These are phyloP conservation scores for Hemibagrus wyckioides DNA, from an alignment of 2,113 vertebrate species.

Conservation along the genomic window DNA sequence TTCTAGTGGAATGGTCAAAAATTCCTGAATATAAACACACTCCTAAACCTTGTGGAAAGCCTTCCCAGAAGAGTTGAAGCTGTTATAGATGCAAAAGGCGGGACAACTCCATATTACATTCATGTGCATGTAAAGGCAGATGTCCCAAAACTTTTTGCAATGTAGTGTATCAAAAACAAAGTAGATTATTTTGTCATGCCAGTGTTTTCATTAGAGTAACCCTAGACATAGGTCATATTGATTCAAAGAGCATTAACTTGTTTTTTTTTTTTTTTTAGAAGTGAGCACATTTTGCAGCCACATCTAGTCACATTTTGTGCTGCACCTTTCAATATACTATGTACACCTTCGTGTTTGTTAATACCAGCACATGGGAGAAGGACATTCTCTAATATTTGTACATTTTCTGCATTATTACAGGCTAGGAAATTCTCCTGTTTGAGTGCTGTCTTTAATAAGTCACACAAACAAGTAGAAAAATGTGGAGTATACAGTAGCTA, in stretches of 20 bases:
- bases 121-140: too few relatives aligned
- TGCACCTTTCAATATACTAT: not conserved
- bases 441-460: not conserved
- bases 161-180: too few relatives aligned
- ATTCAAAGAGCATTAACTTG: not conserved
- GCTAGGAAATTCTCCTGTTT: slow-evolving; percentile 25
- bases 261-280: not conserved
- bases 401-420: slow-evolving; percentile 37
- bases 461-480: not conserved
- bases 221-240: not conserved
- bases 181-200: not conserved
- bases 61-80: too few relatives aligned
- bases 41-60: too few relatives aligned
- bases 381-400: slow-evolving; percentile 36
- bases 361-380: slow-evolving; percentile 19
- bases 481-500: not conserved
- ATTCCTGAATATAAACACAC: too few relatives aligned
- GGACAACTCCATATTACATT: too few relatives aligned
- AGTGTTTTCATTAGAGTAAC: not conserved
- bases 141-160: not conserved
- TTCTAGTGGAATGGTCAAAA: too few relatives aligned
- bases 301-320: not conserved
- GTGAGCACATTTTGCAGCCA: not conserved
- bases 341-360: slow-evolving; percentile 6
- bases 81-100: too few relatives aligned